phyloP scores from a whole-genome alignment of 2,888 invertebrate genomes.

The Latrodectus elegans region DNA sequence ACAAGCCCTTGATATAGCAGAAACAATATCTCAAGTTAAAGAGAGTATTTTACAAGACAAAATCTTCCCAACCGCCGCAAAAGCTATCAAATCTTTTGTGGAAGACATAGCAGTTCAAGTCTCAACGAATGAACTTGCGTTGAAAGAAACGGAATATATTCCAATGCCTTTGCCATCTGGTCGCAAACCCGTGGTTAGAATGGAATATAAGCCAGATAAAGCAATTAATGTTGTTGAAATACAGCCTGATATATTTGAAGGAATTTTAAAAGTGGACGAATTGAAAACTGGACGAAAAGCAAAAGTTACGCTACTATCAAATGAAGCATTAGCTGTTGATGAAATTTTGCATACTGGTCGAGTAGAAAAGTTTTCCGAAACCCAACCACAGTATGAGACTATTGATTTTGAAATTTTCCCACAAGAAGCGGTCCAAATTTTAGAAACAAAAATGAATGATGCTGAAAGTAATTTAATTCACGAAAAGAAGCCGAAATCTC shows the following conservation, averaged over 20 bases:
- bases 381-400: constrained; percentile 19
- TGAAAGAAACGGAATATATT: constrained; percentile 67
- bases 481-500: constrained; percentile 12
- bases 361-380: constrained; percentile 26
- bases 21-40: constrained; percentile 62
- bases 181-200: constrained; percentile 21
- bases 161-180: constrained; percentile 48
- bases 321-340: constrained; percentile 53
- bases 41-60: constrained; percentile 53
- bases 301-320: constrained; percentile 49
- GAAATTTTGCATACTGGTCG: constrained; percentile 33
- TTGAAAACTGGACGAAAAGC: constrained; percentile 37
- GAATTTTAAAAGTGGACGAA: constrained; percentile 31
- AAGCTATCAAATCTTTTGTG: constrained; percentile 40
- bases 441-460: constrained; percentile 43
- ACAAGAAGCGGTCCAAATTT: constrained; percentile 56
- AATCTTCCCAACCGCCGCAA: constrained; percentile 20
- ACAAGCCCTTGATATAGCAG: constrained; percentile 62
- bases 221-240: constrained; percentile 67
- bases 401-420: constrained; percentile 27
- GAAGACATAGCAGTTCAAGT: constrained; percentile 66
- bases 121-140: constrained; percentile 51
- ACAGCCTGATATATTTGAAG: constrained; percentile 67
- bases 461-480: constrained; percentile 35
- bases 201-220: constrained; percentile 58